Conservation (phyloP, 2,888 invertebrate genomes). For the Poecilobothrus nobilitatus region DNA sequence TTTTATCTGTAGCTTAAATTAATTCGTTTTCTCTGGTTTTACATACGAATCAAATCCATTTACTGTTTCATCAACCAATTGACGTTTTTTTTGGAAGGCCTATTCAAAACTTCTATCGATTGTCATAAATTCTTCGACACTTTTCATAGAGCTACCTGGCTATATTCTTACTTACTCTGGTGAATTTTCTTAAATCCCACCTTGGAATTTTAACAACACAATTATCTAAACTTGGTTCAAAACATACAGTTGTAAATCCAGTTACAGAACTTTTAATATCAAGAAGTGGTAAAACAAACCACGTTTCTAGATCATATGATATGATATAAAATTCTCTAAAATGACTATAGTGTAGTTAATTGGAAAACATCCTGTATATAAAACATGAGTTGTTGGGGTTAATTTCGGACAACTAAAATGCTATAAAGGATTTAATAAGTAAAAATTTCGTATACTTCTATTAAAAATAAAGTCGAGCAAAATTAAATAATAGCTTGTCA, state of each 20-base stretch:
- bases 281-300: conserved; percentile 77
- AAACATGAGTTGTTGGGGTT: no score
- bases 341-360: no score
- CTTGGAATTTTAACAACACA: conserved; percentile 98
- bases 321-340: no score
- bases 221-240: conserved; percentile 98
- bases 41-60: conserved; percentile 88
- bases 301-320: no score
- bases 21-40: conserved; percentile 71
- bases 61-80: conserved; percentile 96
- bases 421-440: no score
- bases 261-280: conserved; percentile 90
- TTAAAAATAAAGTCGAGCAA: no score
- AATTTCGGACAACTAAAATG: no score
- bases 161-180: conserved; percentile 90
- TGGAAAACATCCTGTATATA: no score
- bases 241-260: conserved; percentile 92
- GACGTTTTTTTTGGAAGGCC: conserved; percentile 95
- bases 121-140: conserved; percentile 99
- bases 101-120: conserved; percentile 97
- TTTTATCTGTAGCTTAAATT: conserved; percentile 87
- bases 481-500: no score
- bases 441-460: no score
- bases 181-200: conserved; percentile 96
- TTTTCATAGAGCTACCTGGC: conserved; percentile 99